Evolutionary conservation across 2,797 vertebrate species (phyloP).

Genomic region (Falco rusticolus): DNA sequence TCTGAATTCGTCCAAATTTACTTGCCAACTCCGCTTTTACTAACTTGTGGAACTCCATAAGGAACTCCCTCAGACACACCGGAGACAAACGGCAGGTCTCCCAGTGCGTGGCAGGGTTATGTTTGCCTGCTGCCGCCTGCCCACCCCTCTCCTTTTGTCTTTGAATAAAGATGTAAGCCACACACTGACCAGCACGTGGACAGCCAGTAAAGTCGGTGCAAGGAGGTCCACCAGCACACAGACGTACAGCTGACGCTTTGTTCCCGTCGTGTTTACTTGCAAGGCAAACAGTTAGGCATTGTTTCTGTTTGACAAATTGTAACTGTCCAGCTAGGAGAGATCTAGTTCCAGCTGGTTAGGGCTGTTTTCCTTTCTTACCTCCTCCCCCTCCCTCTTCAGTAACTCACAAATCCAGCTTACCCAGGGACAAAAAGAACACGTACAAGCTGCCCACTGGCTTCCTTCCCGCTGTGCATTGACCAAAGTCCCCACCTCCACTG

Average conservation of each 20-base stretch:
- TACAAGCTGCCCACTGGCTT: not conserved
- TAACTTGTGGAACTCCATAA: not conserved
- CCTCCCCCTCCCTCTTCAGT: not conserved
- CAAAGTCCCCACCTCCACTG: rapidly evolving
- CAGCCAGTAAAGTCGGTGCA: conserved; percentile 19
- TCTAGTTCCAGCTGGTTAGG: conserved; percentile 56
- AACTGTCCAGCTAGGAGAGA: conserved; percentile 33
- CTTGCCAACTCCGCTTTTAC: not conserved
- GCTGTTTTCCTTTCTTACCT: conserved; percentile 1
- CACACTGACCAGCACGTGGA: not conserved
- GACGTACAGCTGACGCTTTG: conserved; percentile 65
- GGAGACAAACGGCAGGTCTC: not conserved
- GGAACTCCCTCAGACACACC: not conserved
- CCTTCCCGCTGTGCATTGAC: not conserved
- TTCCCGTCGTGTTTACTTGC: conserved; percentile 36
- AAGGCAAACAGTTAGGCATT: conserved; percentile 62
- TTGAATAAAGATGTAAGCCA: not conserved
- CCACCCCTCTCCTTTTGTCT: conserved; percentile 19
- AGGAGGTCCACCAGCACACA: conserved; percentile 26
- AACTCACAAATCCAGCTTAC: not conserved
- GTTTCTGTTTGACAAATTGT: conserved; percentile 54
- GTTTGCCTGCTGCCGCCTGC: not conserved
- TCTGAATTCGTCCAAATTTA: not conserved
- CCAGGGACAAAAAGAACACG: not conserved
- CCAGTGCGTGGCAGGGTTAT: not conserved